Conservation (phyloP, 2,797 vertebrate genomes). For the Clangula hyemalis region DNA sequence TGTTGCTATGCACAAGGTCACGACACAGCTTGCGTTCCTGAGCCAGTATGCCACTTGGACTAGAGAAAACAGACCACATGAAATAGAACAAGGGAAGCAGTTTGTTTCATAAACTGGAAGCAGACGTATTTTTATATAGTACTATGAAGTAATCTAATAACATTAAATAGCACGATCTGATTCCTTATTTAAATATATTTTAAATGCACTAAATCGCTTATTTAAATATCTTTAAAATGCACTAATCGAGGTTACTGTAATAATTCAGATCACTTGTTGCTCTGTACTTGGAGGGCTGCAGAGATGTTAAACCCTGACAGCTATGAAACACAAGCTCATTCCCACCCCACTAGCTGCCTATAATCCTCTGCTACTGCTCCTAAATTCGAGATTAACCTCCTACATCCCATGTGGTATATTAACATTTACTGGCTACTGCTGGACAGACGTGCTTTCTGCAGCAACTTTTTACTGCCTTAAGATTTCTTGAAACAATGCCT, state of each 20-base stretch:
- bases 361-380: not conserved
- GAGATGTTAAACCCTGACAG: not conserved
- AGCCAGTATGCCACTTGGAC: constrained; percentile 89
- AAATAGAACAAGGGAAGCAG: not conserved
- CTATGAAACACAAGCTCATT: not conserved
- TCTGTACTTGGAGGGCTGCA: not conserved
- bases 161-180: not conserved
- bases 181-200: not conserved
- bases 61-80: constrained; percentile 56
- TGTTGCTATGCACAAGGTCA: constrained; percentile 92
- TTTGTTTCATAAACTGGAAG: not conserved
- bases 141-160: not conserved
- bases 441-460: not conserved
- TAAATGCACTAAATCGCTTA: not conserved
- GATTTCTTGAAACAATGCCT: not conserved
- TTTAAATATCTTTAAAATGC: not conserved
- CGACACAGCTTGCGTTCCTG: constrained; percentile 92
- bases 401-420: not conserved
- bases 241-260: not conserved
- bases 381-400: not conserved
- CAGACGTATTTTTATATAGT: not conserved
- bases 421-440: not conserved
- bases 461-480: not conserved
- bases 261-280: not conserved
- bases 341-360: not conserved